Percentiles rank a stretch among this genome's conserved stretches.
Conservation (phyloP, 2,888 invertebrate genomes). For the Lamellibrachia columna region DNA sequence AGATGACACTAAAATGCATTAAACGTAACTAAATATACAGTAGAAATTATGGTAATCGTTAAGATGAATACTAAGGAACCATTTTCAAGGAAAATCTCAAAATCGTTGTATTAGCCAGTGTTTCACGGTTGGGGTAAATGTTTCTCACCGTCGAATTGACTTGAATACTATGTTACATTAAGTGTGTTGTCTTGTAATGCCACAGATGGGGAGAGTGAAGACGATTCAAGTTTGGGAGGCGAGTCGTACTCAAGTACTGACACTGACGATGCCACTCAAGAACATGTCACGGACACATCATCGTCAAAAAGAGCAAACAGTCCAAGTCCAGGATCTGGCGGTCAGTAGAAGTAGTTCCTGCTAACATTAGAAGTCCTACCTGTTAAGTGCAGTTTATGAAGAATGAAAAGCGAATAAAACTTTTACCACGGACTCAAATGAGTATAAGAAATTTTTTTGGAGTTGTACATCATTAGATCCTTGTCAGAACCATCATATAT, state of each 20-base stretch:
- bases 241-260: constrained; percentile 13
- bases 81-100: no score
- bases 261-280: constrained; percentile 24
- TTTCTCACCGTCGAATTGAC: not conserved
- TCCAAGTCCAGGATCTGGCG: not conserved
- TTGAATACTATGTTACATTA: not conserved
- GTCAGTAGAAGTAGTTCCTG: not conserved
- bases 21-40: no score
- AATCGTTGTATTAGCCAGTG: not conserved
- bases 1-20: no score
- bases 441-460: no score
- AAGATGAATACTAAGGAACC: no score
- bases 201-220: constrained; percentile 22
- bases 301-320: constrained; percentile 8
- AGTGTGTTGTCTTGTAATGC: not conserved
- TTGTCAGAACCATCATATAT: no score
- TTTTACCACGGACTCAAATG: no score
- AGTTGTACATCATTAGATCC: no score
- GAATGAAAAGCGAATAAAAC: no score
- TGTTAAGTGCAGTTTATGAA: no score
- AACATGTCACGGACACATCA: not conserved
- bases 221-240: constrained; percentile 24
- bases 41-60: no score
- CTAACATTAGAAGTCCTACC: no score
- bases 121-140: not conserved